Evolutionary conservation across 2,888 invertebrate species (phyloP), one percentile per base, ranked within the genome.

Genomic region (Acholoe squamosa): DNA sequence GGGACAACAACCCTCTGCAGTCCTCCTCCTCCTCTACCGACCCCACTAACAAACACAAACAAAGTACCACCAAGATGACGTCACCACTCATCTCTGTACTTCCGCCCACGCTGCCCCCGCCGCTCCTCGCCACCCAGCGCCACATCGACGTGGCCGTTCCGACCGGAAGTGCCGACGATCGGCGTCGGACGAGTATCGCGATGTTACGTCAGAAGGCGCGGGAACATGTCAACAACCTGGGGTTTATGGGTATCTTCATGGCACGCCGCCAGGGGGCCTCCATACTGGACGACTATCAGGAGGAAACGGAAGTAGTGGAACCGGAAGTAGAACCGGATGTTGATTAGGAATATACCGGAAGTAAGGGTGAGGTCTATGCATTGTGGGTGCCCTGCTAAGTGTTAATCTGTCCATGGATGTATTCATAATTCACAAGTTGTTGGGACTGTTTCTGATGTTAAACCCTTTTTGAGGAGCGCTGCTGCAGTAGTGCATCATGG

Each of bases 231-330:
- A 25, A 88, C 19, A 86, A 76, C n/a, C 76, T 89, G 31, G 89
- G 89, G n/a, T 61, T 90, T n/a, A 71, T 89, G 89, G 71, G 90
- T 25, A 51, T 90, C 33, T 90, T 90, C 89, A 88, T 88, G 89
- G 67, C 86, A 1, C 86, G 86, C n/a, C 77, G 77, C 0, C 89
- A 43, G 51, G 89, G 51, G 86, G 86, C 22, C 25, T 31, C 52
- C 54, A 22, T 22, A 1, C 12, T 28, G 14, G 28, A 22, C 28
- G 80, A 54, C 25, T 19, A 56, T 0, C 54, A 33, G 14, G 34
- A 43, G 52, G 33, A 86, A 56, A 12, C 28, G 86, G 33, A 54
- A 54, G 25, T 1, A 7, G 28, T 0, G 31, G 86, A 1, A 0
- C 28, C 10, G 22, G 86, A 86, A 43, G 5, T 10, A 10, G 43